Base-by-base conservation (phyloP, 2,113 vertebrate genomes). In the Cyprinodon variegatus region DNA sequence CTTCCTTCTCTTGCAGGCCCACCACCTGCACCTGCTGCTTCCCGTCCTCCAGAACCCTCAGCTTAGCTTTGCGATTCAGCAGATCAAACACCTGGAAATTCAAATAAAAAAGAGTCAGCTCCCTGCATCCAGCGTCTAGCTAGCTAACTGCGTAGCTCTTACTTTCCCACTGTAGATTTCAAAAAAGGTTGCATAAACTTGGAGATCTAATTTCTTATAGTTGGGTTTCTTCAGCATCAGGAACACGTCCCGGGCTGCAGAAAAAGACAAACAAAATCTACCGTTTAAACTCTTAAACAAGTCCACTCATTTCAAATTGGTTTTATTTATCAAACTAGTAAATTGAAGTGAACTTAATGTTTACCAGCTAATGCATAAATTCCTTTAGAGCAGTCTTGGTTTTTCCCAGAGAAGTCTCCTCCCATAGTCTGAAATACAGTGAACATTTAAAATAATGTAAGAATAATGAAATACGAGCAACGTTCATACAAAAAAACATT, bases 131-230 rank as follows among this genome's bases (percentile, higher is more conserved):
- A 29, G 29, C 29, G 29, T 29, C 29, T 29, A 29, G 29, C 29
- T 29, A 29, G 29, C 29, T 29, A 29, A 29, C 29, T 29, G 29
- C 29, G 29, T 29, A 29, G 62, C 38, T 81, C 93, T 92, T 91
- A 94, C 97, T 94, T 99, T 99, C 79, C 98, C 97, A 88, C 96
- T 99, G 93, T 99, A 99, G 92, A 99, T 99, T 95, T 99, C 98
- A 94, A 99, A 99, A 94, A 98, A 99, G 2, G 98, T 99, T 88
- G 97, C 94, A 81, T 96, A 97, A 41, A 99, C 97, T 93, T 99
- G 97, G 90, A 99, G 96, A 85, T 99, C 97, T 92, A 99, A 90
- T 89, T 99, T 98, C 90, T 97, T 98, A 91, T 97, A 98, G 78
- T 96, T 97, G 93, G 97, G 96, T 85, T 98, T 99, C 95, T 99